These are phyloP conservation scores for Heteractis magnifica DNA, from an alignment of 92 coral and sea anemone genomes.

Conservation along the genomic window DNA sequence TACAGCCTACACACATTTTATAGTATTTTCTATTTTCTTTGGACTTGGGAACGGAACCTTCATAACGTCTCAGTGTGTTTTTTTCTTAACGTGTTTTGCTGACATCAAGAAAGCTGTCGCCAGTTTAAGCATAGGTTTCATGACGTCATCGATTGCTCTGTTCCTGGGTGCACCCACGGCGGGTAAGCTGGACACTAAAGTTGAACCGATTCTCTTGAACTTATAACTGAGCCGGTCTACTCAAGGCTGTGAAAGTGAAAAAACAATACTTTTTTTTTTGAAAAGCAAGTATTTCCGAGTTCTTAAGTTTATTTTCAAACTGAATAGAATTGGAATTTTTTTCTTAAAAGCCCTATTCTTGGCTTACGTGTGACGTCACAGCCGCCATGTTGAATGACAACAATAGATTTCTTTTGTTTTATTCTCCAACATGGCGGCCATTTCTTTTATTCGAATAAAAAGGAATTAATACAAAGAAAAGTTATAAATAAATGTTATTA, in stretches of 20 bases:
- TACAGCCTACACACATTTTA: slow-evolving; percentile 17
- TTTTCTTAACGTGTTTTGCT: slow-evolving; percentile 30
- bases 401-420: too few relatives aligned
- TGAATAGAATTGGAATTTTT: too few relatives aligned
- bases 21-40: slow-evolving; percentile 33
- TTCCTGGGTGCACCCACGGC: slow-evolving; percentile 36
- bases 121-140: slow-evolving; percentile 26
- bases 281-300: too few relatives aligned
- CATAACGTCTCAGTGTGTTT: slow-evolving; percentile 15
- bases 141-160: slow-evolving; percentile 18
- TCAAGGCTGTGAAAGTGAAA: background rate
- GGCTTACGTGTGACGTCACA: too few relatives aligned
- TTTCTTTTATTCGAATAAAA: too few relatives aligned
- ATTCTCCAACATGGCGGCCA: too few relatives aligned
- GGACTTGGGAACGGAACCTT: slow-evolving; percentile 34
- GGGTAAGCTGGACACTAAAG: background rate
- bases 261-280: too few relatives aligned
- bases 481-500: background rate
- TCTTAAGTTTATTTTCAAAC: too few relatives aligned
- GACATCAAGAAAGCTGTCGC: slow-evolving; percentile 8
- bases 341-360: too few relatives aligned
- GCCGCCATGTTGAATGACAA: too few relatives aligned
- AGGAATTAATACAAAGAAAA: too few relatives aligned
- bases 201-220: background rate
- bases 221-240: background rate